Percentiles rank a stretch among this genome's conserved stretches.
These are phyloP conservation scores for Trachythela sp. DNA, from an alignment of 64 coral and sea anemone species.

Conservation along the genomic window DNA sequence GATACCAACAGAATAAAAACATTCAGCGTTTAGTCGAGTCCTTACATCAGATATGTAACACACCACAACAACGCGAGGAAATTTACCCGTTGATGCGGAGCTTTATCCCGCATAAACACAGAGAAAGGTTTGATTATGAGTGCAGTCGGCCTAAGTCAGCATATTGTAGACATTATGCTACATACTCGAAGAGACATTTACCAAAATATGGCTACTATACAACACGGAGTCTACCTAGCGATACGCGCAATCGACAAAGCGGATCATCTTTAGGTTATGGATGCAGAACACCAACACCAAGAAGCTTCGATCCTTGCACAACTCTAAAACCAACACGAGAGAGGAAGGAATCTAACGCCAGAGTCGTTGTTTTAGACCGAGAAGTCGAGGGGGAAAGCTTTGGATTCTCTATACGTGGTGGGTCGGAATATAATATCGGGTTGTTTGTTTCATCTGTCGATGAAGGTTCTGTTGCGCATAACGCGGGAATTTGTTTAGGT, in stretches of 20 bases:
- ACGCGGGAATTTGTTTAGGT: constrained; percentile 66
- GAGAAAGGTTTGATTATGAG: constrained; percentile 3
- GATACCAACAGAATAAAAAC: neutral
- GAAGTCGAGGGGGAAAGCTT: constrained; percentile 31
- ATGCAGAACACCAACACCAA: neutral
- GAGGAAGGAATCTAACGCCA: neutral
- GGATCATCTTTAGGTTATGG: neutral
- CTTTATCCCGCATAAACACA: neutral
- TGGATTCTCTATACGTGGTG: constrained; percentile 93
- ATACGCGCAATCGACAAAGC: neutral
- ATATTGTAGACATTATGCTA: neutral
- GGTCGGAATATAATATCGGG: constrained; percentile 83
- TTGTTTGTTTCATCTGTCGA: constrained; percentile 90
- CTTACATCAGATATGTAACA: neutral
- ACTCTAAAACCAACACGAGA: neutral
- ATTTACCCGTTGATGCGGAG: constrained; percentile 1
- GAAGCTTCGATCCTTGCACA: neutral
- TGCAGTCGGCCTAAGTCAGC: neutral
- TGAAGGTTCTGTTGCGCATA: constrained; percentile 60
- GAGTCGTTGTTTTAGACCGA: neutral
- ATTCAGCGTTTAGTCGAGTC: neutral
- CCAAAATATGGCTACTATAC: neutral
- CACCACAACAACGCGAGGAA: neutral
- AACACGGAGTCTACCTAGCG: neutral
- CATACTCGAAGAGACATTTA: neutral